Evolutionary conservation across 2,888 invertebrate genomes (phyloP), one percentile per base, ranked within the genome.

Genomic region (Gibbula magus): DNA sequence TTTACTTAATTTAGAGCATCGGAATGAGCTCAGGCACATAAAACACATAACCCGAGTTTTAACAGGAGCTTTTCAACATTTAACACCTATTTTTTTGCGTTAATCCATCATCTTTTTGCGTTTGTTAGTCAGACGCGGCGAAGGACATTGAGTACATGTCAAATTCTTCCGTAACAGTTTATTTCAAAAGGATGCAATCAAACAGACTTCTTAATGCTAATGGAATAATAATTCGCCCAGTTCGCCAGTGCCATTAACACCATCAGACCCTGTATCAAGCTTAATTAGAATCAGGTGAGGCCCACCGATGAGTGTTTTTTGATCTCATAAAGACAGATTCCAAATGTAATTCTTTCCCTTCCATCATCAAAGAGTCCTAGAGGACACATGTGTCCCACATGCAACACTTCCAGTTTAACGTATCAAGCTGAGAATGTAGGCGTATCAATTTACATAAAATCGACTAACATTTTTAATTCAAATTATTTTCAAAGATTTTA

Each of bases 1-100:
- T 70, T 70, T 70, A 70, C 70, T 70, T 70, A 70, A 70, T 70
- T 35, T 70, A 70, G 35, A 20, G 70, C 32, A 32, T 39, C 20
- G 70, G 70, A 35, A 70, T 70, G 70, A 70, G 16, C 16, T 10
- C 5, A 3, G 20, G 32, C 35, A 70, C 70, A 70, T 70, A 70
- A 20, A 70, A 20, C 39, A 70, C 70, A 70, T 70, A 70, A 16
- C 20, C 70, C 16, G 35, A 35, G 70, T 35, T 39, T 70, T 39
- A 39, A 70, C 70, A 70, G 35, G 10, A 18, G 32, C 70, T 35
- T 32, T 70, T 39, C 70, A 32, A 39, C 70, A 70, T 70, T 35
- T 39, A 70, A 70, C 39, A 39, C 70, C 70, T 32, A 35, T 29
- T 70, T 70, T 70, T 35, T 35, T 4, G 10, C 29, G 18, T 20